phyloP scores from a whole-genome alignment of 2,888 invertebrate genomes.

The Rotaria macrura region DNA sequence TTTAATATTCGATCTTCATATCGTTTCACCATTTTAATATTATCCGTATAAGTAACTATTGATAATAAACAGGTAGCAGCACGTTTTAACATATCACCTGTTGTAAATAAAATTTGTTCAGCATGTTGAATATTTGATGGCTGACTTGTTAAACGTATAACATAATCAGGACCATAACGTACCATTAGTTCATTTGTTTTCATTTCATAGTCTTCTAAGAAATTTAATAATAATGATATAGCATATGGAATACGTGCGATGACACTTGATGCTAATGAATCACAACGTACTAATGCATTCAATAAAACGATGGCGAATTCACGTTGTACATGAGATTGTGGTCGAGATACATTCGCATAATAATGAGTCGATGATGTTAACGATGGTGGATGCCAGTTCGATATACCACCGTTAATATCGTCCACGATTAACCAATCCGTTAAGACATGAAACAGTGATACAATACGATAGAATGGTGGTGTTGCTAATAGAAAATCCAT shows the following conservation, averaged over 20 bases:
- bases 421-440: slow-evolving; percentile 24
- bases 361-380: neutral
- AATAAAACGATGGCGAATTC: slow-evolving; percentile 93
- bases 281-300: slow-evolving; percentile 68
- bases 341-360: slow-evolving; percentile 58
- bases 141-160: neutral
- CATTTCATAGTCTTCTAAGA: slow-evolving; percentile 82
- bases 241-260: slow-evolving; percentile 71
- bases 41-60: slow-evolving; percentile 80
- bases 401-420: neutral
- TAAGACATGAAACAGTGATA: slow-evolving; percentile 22
- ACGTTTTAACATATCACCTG: slow-evolving; percentile 90
- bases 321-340: slow-evolving; percentile 65
- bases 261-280: slow-evolving; percentile 55
- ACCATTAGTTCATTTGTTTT: slow-evolving; percentile 29
- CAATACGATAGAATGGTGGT: slow-evolving; percentile 55
- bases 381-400: neutral
- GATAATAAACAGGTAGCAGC: slow-evolving; percentile 84
- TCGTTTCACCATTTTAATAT: slow-evolving; percentile 77
- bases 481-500: slow-evolving; percentile 94
- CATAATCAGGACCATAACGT: slow-evolving; percentile 20
- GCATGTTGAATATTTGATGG: slow-evolving; percentile 54
- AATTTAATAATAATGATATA: slow-evolving; percentile 74
- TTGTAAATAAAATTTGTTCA: slow-evolving; percentile 96
- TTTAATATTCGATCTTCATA: slow-evolving; percentile 85